Evolutionary conservation across 2,888 invertebrate species (phyloP).

Genomic region (Alcis repandata): DNA sequence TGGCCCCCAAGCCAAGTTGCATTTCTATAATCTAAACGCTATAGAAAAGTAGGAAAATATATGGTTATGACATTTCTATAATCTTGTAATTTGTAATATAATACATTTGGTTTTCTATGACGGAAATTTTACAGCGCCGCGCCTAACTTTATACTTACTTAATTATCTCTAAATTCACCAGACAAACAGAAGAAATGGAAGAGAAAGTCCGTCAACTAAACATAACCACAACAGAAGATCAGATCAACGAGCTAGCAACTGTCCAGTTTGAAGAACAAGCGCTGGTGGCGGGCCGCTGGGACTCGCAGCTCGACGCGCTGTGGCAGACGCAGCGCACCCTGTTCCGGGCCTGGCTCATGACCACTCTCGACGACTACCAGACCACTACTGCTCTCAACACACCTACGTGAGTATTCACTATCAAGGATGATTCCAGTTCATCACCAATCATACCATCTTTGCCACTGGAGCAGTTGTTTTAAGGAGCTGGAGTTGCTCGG

Average conservation of each 20-base stretch:
- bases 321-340: slow-evolving; percentile 94
- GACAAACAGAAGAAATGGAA: slow-evolving; percentile 96
- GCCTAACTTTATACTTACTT: no score
- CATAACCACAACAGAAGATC: slow-evolving; percentile 91
- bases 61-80: no score
- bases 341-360: slow-evolving; percentile 96
- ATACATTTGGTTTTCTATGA: no score
- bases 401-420: slow-evolving; percentile 84
- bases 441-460: no score
- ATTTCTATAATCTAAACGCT: no score
- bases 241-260: slow-evolving; percentile 94
- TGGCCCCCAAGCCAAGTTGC: no score
- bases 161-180: slow-evolving; percentile 53
- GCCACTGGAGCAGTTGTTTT: no score
- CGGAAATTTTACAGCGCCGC: no score
- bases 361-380: slow-evolving; percentile 87
- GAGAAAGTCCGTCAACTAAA: slow-evolving; percentile 93
- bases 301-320: slow-evolving; percentile 93
- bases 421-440: no score
- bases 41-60: no score
- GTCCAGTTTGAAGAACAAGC: slow-evolving; percentile 94
- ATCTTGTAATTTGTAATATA: no score
- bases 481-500: no score
- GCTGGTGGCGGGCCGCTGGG: slow-evolving; percentile 94
- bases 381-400: slow-evolving; percentile 77